Base-by-base conservation (phyloP, 2,797 vertebrate species). In the Sternotherus odoratus region DNA sequence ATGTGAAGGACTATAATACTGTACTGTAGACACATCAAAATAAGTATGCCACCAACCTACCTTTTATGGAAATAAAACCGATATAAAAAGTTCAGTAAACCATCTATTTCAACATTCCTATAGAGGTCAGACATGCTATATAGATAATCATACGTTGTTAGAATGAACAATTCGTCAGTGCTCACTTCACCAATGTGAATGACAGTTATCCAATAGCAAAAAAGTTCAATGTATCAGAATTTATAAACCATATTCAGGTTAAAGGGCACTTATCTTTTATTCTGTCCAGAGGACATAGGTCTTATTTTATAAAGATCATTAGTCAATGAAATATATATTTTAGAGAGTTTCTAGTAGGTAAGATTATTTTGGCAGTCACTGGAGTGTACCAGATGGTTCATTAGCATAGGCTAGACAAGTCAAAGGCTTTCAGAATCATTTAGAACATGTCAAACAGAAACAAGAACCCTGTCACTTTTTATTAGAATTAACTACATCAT, bases 291-390 rank as follows among this genome's bases (percentile, higher is more conserved):
- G 98, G 98, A 98, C 98, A 98, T 97, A 95, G 88, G 97, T 98
- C 98, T 98, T 98, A 97, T 99, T 99, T 98, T 98, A 97, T 97
- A 98, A 98, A 98, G 98, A 98, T 99, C 99, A 99, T 99, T 99
- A 99, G 98, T 98, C 98, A 98, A 98, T 97, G 96, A 98, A 98
- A 98, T 98, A 98, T 98, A 98, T 98, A 98, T 98, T 98, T 98
- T 97, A 97, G 97, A 94, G 95, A 95, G 97, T 97, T 98, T 96
- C 97, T 95, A 96, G 96, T 94, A 95, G 95, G 93, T 84, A 94
- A 95, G 97, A 97, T 98, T 98, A 98, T 95, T 96, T 97, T 97
- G 97, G 97, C 98, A 98, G 97, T 94, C 98, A 97, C 97, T 97
- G 98, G 98, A 98, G 98, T 98, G 98, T 98, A 98, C 98, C 98